Percentiles rank a stretch among this genome's conserved stretches.
These are phyloP conservation scores for Mionectes macconnelli DNA, from an alignment of 2,113 vertebrate genomes.

Conservation along the genomic window DNA sequence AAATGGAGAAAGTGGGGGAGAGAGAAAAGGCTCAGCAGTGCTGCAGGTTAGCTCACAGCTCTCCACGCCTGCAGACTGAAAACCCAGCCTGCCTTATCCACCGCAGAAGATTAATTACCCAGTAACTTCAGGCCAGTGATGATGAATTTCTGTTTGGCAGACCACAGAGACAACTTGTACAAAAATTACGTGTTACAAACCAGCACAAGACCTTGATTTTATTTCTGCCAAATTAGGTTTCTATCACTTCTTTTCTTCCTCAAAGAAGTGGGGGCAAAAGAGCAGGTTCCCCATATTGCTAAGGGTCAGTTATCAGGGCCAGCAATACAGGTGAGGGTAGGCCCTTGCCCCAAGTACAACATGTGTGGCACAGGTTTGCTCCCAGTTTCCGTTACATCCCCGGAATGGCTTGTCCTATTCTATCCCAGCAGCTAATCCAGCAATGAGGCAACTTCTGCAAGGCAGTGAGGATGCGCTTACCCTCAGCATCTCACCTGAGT, in stretches of 20 bases:
- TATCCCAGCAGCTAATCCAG: background rate
- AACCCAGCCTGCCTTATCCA: background rate
- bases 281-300: background rate
- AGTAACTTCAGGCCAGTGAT: conserved; percentile 25
- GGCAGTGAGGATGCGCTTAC: background rate
- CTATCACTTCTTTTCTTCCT: background rate
- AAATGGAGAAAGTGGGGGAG: conserved; percentile 56
- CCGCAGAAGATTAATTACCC: conserved; percentile 40
- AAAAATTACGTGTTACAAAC: conserved; percentile 11
- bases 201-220: background rate
- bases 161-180: background rate
- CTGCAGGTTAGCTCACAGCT: background rate
- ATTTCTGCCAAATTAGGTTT: background rate
- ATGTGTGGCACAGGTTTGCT: background rate
- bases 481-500: background rate
- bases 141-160: conserved; percentile 18
- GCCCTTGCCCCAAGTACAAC: fast-evolving
- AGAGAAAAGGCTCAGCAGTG: conserved; percentile 3
- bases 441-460: background rate
- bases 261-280: background rate
- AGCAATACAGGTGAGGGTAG: background rate
- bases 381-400: background rate
- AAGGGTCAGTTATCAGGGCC: background rate
- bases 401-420: background rate
- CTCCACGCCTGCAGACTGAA: background rate